phyloP scores from a whole-genome alignment of 1,140 invertebrate species.

The Drosophila asahinai region DNA sequence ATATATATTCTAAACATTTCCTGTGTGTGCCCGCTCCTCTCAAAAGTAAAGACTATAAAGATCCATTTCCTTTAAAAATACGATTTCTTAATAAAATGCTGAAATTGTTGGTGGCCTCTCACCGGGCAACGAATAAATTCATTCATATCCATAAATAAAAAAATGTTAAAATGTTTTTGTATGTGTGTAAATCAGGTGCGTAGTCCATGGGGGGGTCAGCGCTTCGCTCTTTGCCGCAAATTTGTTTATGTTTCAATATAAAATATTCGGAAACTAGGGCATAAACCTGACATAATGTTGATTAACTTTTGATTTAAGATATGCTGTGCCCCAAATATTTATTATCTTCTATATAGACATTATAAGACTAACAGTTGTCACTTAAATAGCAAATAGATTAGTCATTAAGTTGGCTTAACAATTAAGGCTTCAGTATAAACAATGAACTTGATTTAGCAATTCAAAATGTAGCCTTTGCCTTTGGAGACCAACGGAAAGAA shows the following conservation, averaged over 20 bases:
- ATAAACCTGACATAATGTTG: slow-evolving; percentile 29
- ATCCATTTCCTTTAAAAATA: slow-evolving; percentile 21
- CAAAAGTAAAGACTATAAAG: slow-evolving; percentile 25
- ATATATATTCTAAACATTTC: slow-evolving; percentile 5
- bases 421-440: neutral
- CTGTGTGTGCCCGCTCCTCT: slow-evolving; percentile 7
- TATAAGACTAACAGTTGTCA: neutral
- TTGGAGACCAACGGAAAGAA: neutral
- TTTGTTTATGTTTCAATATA: slow-evolving; percentile 28
- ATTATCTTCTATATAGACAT: neutral
- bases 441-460: slow-evolving; percentile 6
- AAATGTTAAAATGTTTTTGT: neutral
- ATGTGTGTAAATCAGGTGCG: slow-evolving; percentile 29
- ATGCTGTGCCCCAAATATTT: neutral
- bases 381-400: slow-evolving; percentile 2
- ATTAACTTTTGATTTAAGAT: slow-evolving; percentile 25
- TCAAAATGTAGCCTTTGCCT: neutral
- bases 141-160: slow-evolving; percentile 38
- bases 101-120: slow-evolving; percentile 34
- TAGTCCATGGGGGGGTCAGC: slow-evolving; percentile 9
- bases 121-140: slow-evolving; percentile 37
- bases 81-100: slow-evolving; percentile 34
- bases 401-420: neutral
- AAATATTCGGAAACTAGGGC: slow-evolving; percentile 16
- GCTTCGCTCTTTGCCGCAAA: neutral